Conservation (phyloP, 2,888 invertebrate species). For the Eretmocerus hayati region DNA sequence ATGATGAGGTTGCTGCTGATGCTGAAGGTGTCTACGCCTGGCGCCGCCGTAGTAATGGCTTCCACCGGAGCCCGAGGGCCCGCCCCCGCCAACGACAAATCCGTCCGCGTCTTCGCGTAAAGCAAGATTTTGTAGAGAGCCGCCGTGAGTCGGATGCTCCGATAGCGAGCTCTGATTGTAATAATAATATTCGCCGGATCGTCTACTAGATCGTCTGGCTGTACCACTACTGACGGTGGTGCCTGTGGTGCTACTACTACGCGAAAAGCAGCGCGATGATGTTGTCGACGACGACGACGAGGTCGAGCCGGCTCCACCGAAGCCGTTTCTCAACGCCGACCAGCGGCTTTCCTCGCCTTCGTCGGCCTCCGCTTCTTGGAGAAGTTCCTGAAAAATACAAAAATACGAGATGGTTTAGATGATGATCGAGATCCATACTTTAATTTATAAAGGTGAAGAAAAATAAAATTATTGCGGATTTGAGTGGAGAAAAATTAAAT, state of each 20-base stretch:
- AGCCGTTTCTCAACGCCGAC: constrained; percentile 34
- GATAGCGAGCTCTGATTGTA: constrained; percentile 50
- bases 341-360: constrained; percentile 52
- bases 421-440: too few species aligned
- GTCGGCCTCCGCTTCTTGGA: constrained; percentile 71
- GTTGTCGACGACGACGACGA: constrained; percentile 3
- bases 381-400: constrained; percentile 67
- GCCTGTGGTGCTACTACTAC: neutral
- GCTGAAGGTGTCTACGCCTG: constrained; percentile 26
- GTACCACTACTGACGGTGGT: neutral
- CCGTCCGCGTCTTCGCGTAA: constrained; percentile 42
- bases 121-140: constrained; percentile 54
- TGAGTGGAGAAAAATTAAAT: too few species aligned
- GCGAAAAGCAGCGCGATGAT: neutral
- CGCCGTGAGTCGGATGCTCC: constrained; percentile 52
- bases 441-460: too few species aligned
- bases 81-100: constrained; percentile 43
- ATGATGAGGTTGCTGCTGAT: too few species aligned
- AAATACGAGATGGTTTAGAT: too few species aligned
- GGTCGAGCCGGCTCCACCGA: neutral
- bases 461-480: too few species aligned
- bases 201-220: neutral
- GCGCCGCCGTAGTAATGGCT: neutral
- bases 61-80: constrained; percentile 25
- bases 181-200: constrained; percentile 42